Percentiles rank a stretch among this genome's conserved stretches.
These are phyloP conservation scores for Oxyteleia sp. DNA, from an alignment of 2,888 invertebrate genomes.

Conservation along the genomic window DNA sequence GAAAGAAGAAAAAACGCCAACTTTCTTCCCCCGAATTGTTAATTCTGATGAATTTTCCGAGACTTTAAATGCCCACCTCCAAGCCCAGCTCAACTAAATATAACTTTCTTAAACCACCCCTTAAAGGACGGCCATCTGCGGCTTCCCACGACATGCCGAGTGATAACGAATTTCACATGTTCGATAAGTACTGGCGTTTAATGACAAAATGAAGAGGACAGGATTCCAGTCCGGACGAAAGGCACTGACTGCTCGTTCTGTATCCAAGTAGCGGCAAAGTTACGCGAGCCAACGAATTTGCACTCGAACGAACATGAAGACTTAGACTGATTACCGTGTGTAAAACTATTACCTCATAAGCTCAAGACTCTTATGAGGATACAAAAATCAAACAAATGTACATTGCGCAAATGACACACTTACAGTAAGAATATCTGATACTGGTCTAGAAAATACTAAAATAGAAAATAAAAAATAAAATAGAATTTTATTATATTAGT, in stretches of 20 bases:
- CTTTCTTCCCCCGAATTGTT: slow-evolving; percentile 2
- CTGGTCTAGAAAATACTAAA: too few species aligned
- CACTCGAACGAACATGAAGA: slow-evolving; percentile 25
- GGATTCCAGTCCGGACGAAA: slow-evolving; percentile 50
- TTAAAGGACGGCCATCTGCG: slow-evolving; percentile 65
- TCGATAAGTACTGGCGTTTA: slow-evolving; percentile 69
- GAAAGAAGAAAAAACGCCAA: background rate
- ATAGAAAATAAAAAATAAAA: too few species aligned
- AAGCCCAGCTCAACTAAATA: slow-evolving; percentile 25
- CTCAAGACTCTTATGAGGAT: background rate
- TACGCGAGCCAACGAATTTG: slow-evolving; percentile 34
- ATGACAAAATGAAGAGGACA: slow-evolving; percentile 68
- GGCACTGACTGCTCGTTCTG: slow-evolving; percentile 44
- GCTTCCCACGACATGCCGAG: slow-evolving; percentile 59
- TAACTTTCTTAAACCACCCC: slow-evolving; percentile 56
- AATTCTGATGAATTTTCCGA: slow-evolving; percentile 11
- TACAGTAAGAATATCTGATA: too few species aligned
- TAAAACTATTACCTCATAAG: slow-evolving; percentile 30
- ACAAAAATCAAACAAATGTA: background rate
- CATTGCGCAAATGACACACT: too few species aligned
- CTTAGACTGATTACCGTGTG: slow-evolving; percentile 1
- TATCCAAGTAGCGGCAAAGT: slow-evolving; percentile 56
- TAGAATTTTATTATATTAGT: too few species aligned
- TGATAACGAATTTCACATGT: slow-evolving; percentile 66
- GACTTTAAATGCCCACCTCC: slow-evolving; percentile 22